Evolutionary conservation across 2,888 invertebrate genomes (phyloP).

Genomic region (Agonopterix subpropinquella): DNA sequence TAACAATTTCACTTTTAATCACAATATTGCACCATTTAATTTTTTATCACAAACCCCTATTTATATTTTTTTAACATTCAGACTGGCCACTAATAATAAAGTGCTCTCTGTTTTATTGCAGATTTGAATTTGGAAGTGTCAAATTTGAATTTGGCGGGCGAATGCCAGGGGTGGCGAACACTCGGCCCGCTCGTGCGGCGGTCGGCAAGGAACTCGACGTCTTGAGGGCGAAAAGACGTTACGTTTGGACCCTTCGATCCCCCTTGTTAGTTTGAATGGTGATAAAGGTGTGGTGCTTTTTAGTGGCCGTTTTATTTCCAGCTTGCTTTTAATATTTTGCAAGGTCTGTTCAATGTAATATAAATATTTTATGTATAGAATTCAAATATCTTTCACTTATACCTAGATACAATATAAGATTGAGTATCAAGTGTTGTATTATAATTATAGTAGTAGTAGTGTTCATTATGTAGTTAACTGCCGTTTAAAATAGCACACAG

Average conservation of each 20-base stretch:
- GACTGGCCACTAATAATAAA: constrained; percentile 4
- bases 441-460: too few relatives aligned
- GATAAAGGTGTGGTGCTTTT: constrained; percentile 48
- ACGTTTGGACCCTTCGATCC: constrained; percentile 57
- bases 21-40: constrained; percentile 27
- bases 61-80: neutral
- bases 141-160: constrained; percentile 47
- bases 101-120: constrained; percentile 1
- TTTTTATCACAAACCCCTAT: neutral
- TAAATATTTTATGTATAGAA: too few relatives aligned
- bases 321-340: too few relatives aligned
- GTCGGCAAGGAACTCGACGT: constrained; percentile 65
- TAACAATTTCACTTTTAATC: constrained; percentile 21
- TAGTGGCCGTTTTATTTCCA: constrained; percentile 28
- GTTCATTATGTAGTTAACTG: too few relatives aligned
- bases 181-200: constrained; percentile 60
- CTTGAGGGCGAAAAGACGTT: constrained; percentile 70
- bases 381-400: too few relatives aligned
- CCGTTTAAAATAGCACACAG: too few relatives aligned
- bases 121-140: constrained; percentile 20
- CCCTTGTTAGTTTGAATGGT: constrained; percentile 51
- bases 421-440: too few relatives aligned
- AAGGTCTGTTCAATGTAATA: too few relatives aligned
- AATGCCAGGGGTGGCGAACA: constrained; percentile 31
- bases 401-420: too few relatives aligned